Evolutionary conservation across 2,888 invertebrate genomes (phyloP).

Genomic region (Lasioglossum villosulum): DNA sequence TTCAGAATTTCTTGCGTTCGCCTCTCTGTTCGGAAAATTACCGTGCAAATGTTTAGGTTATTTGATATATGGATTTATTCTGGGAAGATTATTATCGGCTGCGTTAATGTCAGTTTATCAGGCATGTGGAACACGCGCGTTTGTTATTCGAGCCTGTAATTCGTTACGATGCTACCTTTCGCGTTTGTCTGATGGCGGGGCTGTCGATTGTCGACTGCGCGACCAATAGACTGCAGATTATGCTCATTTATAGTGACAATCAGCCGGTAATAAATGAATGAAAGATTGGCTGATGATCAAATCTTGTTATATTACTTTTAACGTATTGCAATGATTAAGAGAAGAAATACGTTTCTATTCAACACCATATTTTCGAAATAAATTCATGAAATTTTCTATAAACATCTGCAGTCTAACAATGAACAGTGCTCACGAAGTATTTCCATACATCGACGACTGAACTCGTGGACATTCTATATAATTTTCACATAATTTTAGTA

Average conservation of each 20-base stretch:
- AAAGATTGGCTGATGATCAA: background rate
- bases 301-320: background rate
- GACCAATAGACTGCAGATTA: background rate
- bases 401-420: background rate
- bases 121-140: background rate
- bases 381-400: background rate
- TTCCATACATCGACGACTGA: background rate
- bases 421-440: background rate
- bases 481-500: background rate
- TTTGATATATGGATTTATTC: constrained; percentile 5
- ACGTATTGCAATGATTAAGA: background rate
- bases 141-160: background rate
- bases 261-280: background rate
- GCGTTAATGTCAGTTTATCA: constrained; percentile 7
- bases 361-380: background rate
- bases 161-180: background rate
- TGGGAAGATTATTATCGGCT: background rate
- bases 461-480: background rate
- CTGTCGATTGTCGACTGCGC: background rate
- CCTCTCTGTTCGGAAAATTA: background rate
- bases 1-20: background rate
- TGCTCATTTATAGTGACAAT: background rate
- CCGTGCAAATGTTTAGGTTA: background rate
- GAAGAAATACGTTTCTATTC: background rate
- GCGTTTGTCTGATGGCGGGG: background rate